These are phyloP conservation scores for Lampropteryx suffumata DNA, from an alignment of 2,888 invertebrate genomes.

Conservation along the genomic window DNA sequence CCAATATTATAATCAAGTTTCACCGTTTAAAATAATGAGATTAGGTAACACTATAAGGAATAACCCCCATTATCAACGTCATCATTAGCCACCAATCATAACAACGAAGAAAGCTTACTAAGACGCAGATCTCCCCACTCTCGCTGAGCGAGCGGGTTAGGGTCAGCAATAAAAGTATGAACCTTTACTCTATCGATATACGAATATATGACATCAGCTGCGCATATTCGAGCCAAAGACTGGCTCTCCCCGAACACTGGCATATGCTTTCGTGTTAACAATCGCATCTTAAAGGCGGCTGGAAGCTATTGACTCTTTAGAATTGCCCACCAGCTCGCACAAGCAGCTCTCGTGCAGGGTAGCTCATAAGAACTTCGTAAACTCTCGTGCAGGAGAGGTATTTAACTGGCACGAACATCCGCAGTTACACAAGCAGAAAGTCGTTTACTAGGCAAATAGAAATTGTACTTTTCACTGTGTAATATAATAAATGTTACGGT, in stretches of 20 bases:
- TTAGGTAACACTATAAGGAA: conserved; percentile 11
- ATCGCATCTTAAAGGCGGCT: too few species aligned
- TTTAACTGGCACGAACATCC: conserved; percentile 9
- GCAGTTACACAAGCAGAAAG: conserved; percentile 19
- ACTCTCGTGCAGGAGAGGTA: neutral
- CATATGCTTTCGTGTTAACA: too few species aligned
- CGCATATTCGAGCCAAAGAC: too few species aligned
- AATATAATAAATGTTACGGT: conserved; percentile 7
- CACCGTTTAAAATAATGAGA: conserved; percentile 20
- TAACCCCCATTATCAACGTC: neutral
- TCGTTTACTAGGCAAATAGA: conserved; percentile 15
- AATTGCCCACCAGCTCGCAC: neutral
- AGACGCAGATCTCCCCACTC: too few species aligned
- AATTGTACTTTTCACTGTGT: conserved; percentile 11
- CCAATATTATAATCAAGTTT: conserved; percentile 22
- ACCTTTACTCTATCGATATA: too few species aligned
- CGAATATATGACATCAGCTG: too few species aligned
- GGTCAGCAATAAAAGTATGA: too few species aligned
- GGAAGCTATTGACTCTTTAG: neutral
- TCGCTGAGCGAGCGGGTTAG: too few species aligned
- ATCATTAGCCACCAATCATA: too few species aligned
- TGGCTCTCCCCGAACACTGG: too few species aligned
- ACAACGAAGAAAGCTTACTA: too few species aligned
- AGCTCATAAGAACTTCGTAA: neutral
- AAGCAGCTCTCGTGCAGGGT: too few species aligned